phyloP scores from a whole-genome alignment of 2,113 vertebrate genomes.

The Leptobrachium leishanense region DNA sequence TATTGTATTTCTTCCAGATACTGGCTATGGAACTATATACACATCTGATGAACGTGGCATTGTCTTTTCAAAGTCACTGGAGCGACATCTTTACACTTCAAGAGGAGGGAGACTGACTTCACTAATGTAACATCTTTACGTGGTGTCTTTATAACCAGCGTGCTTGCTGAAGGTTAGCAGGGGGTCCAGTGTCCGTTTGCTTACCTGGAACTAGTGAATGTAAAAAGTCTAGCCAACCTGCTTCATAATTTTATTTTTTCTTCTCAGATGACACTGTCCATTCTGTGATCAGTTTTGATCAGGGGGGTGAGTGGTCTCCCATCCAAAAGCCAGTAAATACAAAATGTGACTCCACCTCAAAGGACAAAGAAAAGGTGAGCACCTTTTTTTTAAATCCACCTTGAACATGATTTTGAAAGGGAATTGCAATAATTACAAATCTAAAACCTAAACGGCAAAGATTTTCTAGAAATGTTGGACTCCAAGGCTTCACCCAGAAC shows the following conservation, averaged over 20 bases:
- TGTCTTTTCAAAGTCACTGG: constrained; percentile 91
- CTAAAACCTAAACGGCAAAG: no score
- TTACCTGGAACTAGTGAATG: no score
- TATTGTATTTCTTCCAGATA: constrained; percentile 69
- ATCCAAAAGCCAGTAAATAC: constrained; percentile 79
- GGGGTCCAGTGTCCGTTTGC: background rate
- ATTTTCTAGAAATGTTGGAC: no score
- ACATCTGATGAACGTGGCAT: constrained; percentile 88
- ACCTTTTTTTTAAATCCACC: background rate
- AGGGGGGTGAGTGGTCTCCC: constrained; percentile 85
- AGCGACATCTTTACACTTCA: constrained; percentile 85
- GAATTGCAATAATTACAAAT: no score
- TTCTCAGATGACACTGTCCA: constrained; percentile 80
- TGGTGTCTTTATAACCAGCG: constrained; percentile 86
- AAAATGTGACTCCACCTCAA: constrained; percentile 79
- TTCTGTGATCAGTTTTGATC: constrained; percentile 87
- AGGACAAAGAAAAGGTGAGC: constrained; percentile 79
- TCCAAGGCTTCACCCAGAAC: no score
- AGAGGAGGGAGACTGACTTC: constrained; percentile 89
- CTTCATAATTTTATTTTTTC: background rate
- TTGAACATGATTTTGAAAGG: no score
- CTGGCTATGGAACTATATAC: constrained; percentile 86
- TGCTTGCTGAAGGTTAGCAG: constrained; percentile 79
- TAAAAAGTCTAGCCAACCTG: no score
- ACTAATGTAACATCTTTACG: constrained; percentile 90